Conservation (phyloP, 1,140 invertebrate genomes). For the Drosophila santomea region DNA sequence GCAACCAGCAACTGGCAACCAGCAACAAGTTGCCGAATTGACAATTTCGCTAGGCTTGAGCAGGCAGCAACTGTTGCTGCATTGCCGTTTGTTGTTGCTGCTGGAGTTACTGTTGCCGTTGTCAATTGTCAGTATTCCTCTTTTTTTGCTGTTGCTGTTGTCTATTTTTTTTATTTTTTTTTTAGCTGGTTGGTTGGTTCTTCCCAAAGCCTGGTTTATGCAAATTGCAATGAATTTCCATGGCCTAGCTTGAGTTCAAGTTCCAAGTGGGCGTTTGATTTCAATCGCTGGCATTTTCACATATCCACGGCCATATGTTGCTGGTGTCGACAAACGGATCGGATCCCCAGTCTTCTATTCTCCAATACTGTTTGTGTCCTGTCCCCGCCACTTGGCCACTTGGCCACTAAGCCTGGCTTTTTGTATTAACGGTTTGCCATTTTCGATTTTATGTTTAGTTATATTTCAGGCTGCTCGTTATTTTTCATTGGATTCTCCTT, state of each 20-base stretch:
- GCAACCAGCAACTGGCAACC: constrained; percentile 38
- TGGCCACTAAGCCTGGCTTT: constrained; percentile 1
- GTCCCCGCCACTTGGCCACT: background rate
- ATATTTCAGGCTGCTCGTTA: constrained; percentile 77
- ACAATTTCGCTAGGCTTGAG: constrained; percentile 74
- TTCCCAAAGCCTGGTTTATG: constrained; percentile 66
- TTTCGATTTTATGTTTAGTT: constrained; percentile 80
- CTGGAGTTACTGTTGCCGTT: constrained; percentile 49
- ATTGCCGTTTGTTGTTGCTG: constrained; percentile 24
- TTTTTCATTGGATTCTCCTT: constrained; percentile 69
- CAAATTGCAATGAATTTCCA: constrained; percentile 76
- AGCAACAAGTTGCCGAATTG: constrained; percentile 80
- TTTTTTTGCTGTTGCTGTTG: no score
- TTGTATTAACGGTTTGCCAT: constrained; percentile 77
- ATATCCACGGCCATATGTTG: constrained; percentile 66
- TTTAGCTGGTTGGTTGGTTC: constrained; percentile 11
- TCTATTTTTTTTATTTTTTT: background rate
- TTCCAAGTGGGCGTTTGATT: constrained; percentile 82
- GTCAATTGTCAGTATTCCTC: constrained; percentile 71
- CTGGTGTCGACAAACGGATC: constrained; percentile 70
- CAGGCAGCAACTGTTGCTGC: constrained; percentile 36
- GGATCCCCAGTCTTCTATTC: background rate
- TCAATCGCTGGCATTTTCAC: constrained; percentile 79
- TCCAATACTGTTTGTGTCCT: constrained; percentile 26
- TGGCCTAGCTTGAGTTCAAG: constrained; percentile 54